These are phyloP conservation scores for Tenualosa thibaudeaui DNA, from an alignment of 2,797 vertebrate genomes.

Conservation along the genomic window DNA sequence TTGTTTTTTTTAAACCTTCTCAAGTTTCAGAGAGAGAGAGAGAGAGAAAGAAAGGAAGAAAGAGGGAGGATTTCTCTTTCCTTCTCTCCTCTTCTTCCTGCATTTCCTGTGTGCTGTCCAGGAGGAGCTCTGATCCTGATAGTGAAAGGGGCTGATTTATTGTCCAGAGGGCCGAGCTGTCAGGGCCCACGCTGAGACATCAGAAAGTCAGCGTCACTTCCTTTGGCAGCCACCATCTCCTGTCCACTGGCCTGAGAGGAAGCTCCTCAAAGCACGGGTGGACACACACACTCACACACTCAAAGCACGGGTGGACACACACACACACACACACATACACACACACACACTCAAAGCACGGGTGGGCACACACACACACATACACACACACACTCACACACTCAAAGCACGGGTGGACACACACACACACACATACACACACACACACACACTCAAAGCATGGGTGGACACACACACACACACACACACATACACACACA, in stretches of 20 bases:
- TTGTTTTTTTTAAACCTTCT: background rate
- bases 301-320: no score
- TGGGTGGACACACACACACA: no score
- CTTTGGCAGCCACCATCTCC: background rate
- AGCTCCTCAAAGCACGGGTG: background rate
- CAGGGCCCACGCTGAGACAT: background rate
- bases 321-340: no score
- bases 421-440: no score
- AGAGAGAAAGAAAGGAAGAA: background rate
- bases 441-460: no score
- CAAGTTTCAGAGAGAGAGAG: background rate
- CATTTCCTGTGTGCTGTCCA: background rate
- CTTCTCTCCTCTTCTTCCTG: background rate
- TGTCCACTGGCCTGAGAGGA: background rate
- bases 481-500: no score
- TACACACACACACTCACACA: no score
- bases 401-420: no score
- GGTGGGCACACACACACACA: no score
- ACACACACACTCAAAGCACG: no score
- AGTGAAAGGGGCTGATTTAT: background rate
- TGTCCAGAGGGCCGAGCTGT: background rate
- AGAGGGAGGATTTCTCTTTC: background rate
- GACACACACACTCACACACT: no score
- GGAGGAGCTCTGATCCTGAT: background rate
- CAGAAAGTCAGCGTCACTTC: conserved; percentile 2